Conservation (phyloP, 2,113 vertebrate species). For the Oryzias woworae region DNA sequence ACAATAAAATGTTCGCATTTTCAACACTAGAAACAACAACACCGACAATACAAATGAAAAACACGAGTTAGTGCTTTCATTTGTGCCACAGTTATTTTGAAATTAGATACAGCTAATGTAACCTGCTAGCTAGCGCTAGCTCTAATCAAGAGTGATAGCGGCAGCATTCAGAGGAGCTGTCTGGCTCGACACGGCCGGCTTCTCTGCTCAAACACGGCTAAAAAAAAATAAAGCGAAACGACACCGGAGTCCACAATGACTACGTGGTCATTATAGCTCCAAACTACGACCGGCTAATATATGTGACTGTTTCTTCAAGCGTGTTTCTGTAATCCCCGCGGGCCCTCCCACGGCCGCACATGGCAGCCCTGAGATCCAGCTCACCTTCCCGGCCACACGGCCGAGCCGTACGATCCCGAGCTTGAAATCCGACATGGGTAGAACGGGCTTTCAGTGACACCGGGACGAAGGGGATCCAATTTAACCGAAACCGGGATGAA, state of each 20-base stretch:
- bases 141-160: slow-evolving; percentile 20
- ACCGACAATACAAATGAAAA: not conserved
- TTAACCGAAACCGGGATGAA: slow-evolving; percentile 24
- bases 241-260: not conserved
- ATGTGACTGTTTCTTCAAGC: slow-evolving; percentile 6
- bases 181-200: slow-evolving; percentile 53
- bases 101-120: slow-evolving; percentile 14
- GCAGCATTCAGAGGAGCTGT: slow-evolving; percentile 35
- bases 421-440: slow-evolving; percentile 94
- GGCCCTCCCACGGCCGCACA: slow-evolving; percentile 78
- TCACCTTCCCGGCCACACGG: slow-evolving; percentile 97
- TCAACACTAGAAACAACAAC: not conserved
- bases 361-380: slow-evolving; percentile 75
- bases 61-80: not conserved
- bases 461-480: slow-evolving; percentile 38
- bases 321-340: slow-evolving; percentile 45
- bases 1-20: not conserved
- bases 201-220: slow-evolving; percentile 23
- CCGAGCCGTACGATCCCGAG: slow-evolving; percentile 94
- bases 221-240: not conserved
- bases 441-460: slow-evolving; percentile 40
- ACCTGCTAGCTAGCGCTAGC: slow-evolving; percentile 60
- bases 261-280: rapidly evolving
- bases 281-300: not conserved
- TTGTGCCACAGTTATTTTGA: not conserved